Evolutionary conservation across 2,888 invertebrate genomes (phyloP), one percentile per base, ranked within the genome.

Genomic region (Lasioglossum marginatum): DNA sequence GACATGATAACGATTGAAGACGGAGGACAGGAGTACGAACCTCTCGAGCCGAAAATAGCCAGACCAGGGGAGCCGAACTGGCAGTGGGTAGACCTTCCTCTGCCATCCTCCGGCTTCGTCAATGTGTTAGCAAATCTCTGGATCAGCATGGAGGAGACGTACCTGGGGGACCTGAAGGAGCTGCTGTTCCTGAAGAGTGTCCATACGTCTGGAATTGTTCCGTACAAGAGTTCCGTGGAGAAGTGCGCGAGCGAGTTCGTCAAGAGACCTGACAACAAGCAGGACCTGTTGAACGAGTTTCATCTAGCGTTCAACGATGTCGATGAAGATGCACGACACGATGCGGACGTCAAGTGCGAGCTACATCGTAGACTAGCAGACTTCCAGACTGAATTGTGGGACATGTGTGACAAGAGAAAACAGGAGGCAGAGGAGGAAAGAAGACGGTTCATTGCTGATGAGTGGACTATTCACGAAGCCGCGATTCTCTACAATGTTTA

Each of bases 241-340:
- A 95, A 96, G 72, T 96, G 96, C 93, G 96, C 97, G 96, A 94
- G 94, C 12, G 96, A 96, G 87, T 96, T 96, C 79, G 96, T 97
- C 68, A 95, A 95, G 5, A 93, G 96, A 82, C 96, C 96, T 0
- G 97, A 96, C 85, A 92, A 93, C n/a, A 97, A 96, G 93, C 97
- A 97, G 92, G 95, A 96, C 78, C 92, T 96, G 83, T 95, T 97
- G 10, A 93, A 95, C 73, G 93, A 95, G 34, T 97, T 97, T 92
- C 97, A 97, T 93, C 95, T 94, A 57, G 94, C 95, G 48, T 97
- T 96, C 89, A 97, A 97, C 94, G 95, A 96, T 37, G 96, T 97
- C 85, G 96, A 96, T 87, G 95, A 95, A 82, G 96, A 97, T 90
- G 96, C 96, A 94, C 95, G 97, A 3, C 95, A 96, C 81, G 95